Evolutionary conservation across 2,113 vertebrate genomes (phyloP).

Genomic region (Verasper variegatus): DNA sequence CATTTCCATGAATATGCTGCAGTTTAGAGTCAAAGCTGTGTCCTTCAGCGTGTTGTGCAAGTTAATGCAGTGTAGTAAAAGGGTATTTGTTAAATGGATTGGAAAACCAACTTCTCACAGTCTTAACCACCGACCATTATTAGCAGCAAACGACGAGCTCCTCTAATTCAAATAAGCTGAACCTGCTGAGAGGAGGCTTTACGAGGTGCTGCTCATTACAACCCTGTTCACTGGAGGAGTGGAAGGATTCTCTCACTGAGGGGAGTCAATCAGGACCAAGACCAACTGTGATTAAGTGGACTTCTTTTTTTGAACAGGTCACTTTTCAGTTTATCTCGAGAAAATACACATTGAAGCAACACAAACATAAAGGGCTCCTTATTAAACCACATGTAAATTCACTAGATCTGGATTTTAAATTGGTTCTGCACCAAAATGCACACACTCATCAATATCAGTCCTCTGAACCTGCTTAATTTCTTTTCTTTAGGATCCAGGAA

Average conservation of each 20-base stretch:
- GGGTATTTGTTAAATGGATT: conserved; percentile 64
- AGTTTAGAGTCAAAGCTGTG: conserved; percentile 19
- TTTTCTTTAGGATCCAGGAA: too few species aligned
- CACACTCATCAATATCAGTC: neutral
- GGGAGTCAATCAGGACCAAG: conserved; percentile 29
- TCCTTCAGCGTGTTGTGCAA: conserved; percentile 35
- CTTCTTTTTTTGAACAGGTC: neutral
- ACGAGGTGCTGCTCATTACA: conserved; percentile 45
- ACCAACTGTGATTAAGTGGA: conserved; percentile 28
- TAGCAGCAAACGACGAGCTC: conserved; percentile 41
- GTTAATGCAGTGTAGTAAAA: conserved; percentile 56
- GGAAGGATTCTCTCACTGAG: conserved; percentile 24
- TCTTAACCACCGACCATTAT: conserved; percentile 38
- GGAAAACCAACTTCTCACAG: conserved; percentile 51
- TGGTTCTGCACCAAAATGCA: too few species aligned
- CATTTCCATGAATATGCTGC: conserved; percentile 33
- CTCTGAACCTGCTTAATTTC: neutral
- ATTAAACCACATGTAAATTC: neutral
- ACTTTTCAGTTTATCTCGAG: neutral
- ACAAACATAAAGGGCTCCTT: neutral
- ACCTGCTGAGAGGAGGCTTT: conserved; percentile 48
- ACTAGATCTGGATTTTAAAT: too few species aligned
- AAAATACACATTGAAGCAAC: neutral
- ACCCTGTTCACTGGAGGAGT: conserved; percentile 20
- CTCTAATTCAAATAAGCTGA: conserved; percentile 43